phyloP scores from a whole-genome alignment of 1,140 invertebrate genomes.

The Glomeris maerens region DNA sequence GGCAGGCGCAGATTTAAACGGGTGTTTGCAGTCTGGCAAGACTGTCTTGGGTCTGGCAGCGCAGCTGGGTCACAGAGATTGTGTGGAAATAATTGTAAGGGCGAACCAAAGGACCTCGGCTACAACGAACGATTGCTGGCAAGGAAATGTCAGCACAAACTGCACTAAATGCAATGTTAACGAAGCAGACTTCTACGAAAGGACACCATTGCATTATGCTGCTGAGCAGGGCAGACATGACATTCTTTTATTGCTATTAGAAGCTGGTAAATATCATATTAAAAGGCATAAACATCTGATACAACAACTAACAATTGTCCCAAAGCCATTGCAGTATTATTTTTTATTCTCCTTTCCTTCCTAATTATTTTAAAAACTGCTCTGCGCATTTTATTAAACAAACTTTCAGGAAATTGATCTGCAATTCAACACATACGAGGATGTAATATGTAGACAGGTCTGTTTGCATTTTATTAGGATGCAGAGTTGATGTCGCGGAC shows the following conservation, averaged over 20 bases:
- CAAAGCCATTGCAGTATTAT: no score
- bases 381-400: no score
- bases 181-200: slow-evolving; percentile 36
- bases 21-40: slow-evolving; percentile 31
- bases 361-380: no score
- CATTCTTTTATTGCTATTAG: slow-evolving; percentile 30
- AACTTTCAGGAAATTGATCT: no score
- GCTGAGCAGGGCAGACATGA: slow-evolving; percentile 38
- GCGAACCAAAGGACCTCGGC: slow-evolving; percentile 18
- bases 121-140: slow-evolving; percentile 15
- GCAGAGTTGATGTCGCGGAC: slow-evolving; percentile 22
- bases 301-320: no score
- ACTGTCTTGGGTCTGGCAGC: slow-evolving; percentile 34
- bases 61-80: slow-evolving; percentile 31
- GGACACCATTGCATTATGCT: slow-evolving; percentile 44
- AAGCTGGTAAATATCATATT: no score
- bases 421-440: no score
- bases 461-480: slow-evolving; percentile 15
- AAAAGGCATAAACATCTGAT: no score
- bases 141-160: slow-evolving; percentile 9
- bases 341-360: no score
- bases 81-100: slow-evolving; percentile 30
- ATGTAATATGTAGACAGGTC: no score
- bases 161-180: slow-evolving; percentile 32
- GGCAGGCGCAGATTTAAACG: slow-evolving; percentile 35